These are phyloP conservation scores for Portevinia maculata DNA, from an alignment of 2,888 invertebrate genomes.

Conservation along the genomic window DNA sequence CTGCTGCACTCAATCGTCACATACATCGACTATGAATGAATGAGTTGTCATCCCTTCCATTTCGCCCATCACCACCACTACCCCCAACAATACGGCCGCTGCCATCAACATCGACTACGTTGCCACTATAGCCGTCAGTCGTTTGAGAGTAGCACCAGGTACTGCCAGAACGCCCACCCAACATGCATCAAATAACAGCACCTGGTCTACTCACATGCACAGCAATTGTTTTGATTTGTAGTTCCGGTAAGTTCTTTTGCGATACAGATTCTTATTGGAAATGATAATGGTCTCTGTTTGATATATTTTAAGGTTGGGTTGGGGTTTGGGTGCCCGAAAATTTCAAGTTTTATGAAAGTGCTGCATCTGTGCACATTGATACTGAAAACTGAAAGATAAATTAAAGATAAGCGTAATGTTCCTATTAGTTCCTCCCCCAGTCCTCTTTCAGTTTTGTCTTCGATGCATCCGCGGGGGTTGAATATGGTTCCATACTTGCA, in stretches of 20 bases:
- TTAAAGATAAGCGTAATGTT: too few species aligned
- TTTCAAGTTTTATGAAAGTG: slow-evolving; percentile 45
- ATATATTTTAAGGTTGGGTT: slow-evolving; percentile 4
- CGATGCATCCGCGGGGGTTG: background rate
- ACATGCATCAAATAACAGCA: slow-evolving; percentile 75
- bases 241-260: slow-evolving; percentile 81
- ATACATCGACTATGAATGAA: slow-evolving; percentile 66
- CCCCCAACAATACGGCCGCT: slow-evolving; percentile 4
- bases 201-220: slow-evolving; percentile 82
- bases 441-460: background rate
- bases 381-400: too few species aligned
- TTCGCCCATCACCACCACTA: slow-evolving; percentile 57
- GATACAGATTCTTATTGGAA: slow-evolving; percentile 66
- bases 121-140: slow-evolving; percentile 63
- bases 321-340: slow-evolving; percentile 44
- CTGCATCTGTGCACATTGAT: background rate
- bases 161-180: slow-evolving; percentile 42
- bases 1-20: slow-evolving; percentile 34
- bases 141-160: slow-evolving; percentile 68
- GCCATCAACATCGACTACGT: slow-evolving; percentile 21
- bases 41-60: slow-evolving; percentile 53
- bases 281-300: slow-evolving; percentile 39
- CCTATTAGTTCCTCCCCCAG: too few species aligned
- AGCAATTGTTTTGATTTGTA: slow-evolving; percentile 83
- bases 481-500: background rate